Conservation (phyloP, 2,113 vertebrate genomes). For the Ibidorhyncha struthersii region DNA sequence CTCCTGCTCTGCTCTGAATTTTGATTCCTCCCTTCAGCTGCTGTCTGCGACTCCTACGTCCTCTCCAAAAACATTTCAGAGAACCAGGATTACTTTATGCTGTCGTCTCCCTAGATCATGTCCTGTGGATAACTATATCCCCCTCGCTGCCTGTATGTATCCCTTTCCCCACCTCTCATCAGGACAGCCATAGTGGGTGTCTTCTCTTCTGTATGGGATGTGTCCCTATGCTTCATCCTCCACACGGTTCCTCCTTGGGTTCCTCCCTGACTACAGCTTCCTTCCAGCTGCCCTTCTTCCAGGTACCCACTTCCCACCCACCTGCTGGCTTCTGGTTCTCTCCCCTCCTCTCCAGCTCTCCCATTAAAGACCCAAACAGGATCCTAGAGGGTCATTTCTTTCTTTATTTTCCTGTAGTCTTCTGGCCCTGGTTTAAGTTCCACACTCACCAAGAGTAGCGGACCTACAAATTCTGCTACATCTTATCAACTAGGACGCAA, state of each 20-base stretch:
- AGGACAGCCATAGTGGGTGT: not conserved
- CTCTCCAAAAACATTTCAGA: not conserved
- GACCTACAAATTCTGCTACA: not conserved
- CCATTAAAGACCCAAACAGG: not conserved
- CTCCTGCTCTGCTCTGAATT: not conserved
- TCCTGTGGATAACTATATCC: not conserved
- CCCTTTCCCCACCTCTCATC: not conserved
- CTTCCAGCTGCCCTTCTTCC: not conserved
- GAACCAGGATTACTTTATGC: not conserved
- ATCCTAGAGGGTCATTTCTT: not conserved
- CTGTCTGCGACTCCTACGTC: not conserved
- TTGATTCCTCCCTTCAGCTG: not conserved
- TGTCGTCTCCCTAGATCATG: not conserved
- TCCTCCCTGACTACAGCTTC: not conserved
- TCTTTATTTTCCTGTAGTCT: not conserved
- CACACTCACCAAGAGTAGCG: not conserved
- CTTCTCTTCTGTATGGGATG: not conserved
- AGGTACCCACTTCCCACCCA: fast-evolving
- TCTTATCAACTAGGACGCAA: not conserved
- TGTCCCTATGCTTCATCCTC: not conserved
- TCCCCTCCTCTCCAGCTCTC: not conserved
- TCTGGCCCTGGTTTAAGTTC: not conserved
- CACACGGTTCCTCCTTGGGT: not conserved
- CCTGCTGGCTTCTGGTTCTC: not conserved
- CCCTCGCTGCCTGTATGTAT: not conserved